phyloP scores from a whole-genome alignment of 2,113 vertebrate species.

The Bolborhynchus lineola region DNA sequence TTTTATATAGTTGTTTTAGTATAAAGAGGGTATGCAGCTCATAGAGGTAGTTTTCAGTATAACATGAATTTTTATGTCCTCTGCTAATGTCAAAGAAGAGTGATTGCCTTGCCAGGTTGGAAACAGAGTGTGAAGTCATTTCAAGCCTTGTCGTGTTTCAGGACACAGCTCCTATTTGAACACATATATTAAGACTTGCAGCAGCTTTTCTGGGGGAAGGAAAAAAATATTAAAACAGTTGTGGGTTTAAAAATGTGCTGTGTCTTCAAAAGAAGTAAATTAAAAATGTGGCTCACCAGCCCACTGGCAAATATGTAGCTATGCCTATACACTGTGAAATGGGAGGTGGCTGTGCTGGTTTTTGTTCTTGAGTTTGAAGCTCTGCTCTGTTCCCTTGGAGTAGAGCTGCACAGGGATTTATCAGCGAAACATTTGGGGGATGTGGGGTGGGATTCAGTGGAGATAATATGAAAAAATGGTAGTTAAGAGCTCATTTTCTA shows the following conservation, averaged over 20 bases:
- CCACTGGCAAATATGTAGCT: background rate
- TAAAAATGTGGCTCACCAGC: background rate
- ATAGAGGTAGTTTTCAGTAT: background rate
- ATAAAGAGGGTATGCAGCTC: background rate
- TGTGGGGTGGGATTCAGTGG: background rate
- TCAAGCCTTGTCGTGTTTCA: background rate
- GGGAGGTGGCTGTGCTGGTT: background rate
- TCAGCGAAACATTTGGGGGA: background rate
- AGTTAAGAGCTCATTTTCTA: background rate
- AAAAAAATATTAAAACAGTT: background rate
- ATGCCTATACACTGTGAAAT: background rate
- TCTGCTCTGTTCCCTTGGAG: background rate
- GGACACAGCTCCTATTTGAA: background rate
- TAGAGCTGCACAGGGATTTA: background rate
- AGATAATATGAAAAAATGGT: background rate
- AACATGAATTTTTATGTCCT: background rate
- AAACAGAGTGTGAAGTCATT: background rate
- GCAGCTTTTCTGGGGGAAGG: background rate
- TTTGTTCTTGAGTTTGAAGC: background rate
- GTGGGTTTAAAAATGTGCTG: background rate
- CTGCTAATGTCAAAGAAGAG: background rate
- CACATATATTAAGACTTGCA: background rate
- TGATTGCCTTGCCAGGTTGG: background rate
- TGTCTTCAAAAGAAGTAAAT: background rate
- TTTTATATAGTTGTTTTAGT: background rate